Conservation (phyloP, 1,140 invertebrate genomes). For the Brachionus sp. region DNA sequence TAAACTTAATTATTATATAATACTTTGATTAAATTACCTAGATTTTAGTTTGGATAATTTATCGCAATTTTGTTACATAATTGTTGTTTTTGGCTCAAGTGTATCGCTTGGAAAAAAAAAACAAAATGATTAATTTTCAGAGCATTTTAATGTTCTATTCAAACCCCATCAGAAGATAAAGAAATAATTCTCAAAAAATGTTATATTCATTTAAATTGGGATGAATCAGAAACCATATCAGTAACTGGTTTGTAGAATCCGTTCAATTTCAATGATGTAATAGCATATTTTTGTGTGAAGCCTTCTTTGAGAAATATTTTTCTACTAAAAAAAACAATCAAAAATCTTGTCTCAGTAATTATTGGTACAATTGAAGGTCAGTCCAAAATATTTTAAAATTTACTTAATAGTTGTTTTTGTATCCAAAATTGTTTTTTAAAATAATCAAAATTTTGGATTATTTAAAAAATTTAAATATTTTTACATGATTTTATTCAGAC, state of each 20-base stretch:
- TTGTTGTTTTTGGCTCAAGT: slow-evolving; percentile 1
- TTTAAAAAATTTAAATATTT: too few relatives aligned
- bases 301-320: not conserved
- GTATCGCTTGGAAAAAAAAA: not conserved
- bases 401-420: too few relatives aligned
- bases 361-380: too few relatives aligned
- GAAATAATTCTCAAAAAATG: not conserved
- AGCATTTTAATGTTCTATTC: not conserved
- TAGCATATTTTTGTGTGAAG: not conserved
- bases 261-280: not conserved
- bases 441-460: too few relatives aligned
- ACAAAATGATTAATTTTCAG: not conserved
- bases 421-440: too few relatives aligned
- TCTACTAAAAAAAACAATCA: not conserved
- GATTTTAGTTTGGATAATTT: not conserved
- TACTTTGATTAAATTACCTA: not conserved
- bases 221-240: not conserved
- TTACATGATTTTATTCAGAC: too few relatives aligned
- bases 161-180: not conserved
- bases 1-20: not conserved
- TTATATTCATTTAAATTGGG: not conserved
- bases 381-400: too few relatives aligned
- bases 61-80: not conserved
- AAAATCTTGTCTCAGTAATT: not conserved
- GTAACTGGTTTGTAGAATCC: not conserved